phyloP scores from a whole-genome alignment of 2,113 vertebrate genomes.

The Falcunculus frontatus region DNA sequence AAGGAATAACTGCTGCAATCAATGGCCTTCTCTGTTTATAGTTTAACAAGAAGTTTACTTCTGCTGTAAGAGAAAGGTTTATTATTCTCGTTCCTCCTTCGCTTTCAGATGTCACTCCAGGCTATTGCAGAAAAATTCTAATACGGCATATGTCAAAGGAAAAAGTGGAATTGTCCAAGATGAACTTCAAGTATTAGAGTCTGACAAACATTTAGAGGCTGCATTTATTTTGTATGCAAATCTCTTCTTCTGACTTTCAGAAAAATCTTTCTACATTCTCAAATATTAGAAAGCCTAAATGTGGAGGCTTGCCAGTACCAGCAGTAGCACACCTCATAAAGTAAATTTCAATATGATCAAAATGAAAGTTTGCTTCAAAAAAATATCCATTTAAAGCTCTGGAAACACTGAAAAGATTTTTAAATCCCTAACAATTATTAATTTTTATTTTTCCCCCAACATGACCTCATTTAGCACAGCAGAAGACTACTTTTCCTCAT shows the following conservation, averaged over 20 bases:
- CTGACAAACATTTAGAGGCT: neutral
- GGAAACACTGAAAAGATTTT: neutral
- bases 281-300: neutral
- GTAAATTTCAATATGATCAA: neutral
- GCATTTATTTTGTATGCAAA: neutral
- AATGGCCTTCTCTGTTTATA: neutral
- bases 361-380: neutral
- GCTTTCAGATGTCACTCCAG: neutral
- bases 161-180: neutral
- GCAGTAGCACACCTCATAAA: neutral
- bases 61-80: neutral
- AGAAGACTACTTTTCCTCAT: slow-evolving; percentile 74
- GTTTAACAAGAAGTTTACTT: neutral
- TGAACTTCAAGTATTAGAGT: neutral
- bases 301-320: neutral
- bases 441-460: neutral
- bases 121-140: neutral
- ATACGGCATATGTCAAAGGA: neutral
- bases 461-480: slow-evolving; percentile 77
- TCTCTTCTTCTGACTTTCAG: neutral
- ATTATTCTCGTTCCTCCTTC: neutral
- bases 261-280: neutral
- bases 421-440: neutral
- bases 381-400: neutral
- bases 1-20: neutral